These are phyloP conservation scores for Brassicogethes aeneus DNA, from an alignment of 2,888 invertebrate genomes.

Conservation along the genomic window DNA sequence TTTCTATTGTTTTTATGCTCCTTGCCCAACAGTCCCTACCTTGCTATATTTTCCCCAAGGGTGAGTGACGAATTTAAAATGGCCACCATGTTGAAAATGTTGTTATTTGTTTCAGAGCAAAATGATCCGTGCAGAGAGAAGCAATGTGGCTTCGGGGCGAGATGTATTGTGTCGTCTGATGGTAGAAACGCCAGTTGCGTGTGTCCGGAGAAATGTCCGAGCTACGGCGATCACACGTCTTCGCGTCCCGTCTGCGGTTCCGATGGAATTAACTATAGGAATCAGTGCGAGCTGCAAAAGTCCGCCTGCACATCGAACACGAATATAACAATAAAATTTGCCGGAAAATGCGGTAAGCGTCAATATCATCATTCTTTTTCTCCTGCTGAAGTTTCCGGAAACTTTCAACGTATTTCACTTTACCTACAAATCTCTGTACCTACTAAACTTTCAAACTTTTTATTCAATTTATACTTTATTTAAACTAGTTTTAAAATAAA, in stretches of 20 bases:
- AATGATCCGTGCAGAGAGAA: constrained; percentile 64
- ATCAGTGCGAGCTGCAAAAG: constrained; percentile 75
- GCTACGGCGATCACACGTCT: constrained; percentile 74
- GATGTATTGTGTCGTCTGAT: constrained; percentile 57
- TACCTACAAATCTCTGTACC: constrained; percentile 2
- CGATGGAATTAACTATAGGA: constrained; percentile 76
- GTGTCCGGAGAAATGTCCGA: constrained; percentile 70
- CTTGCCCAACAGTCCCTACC: constrained; percentile 15
- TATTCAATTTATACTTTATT: background rate
- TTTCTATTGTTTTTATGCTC: background rate
- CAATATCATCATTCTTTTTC: background rate
- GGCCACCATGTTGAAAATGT: background rate
- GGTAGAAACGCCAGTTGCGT: constrained; percentile 67
- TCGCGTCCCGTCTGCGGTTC: constrained; percentile 74
- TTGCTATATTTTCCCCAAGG: constrained; percentile 46
- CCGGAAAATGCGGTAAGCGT: constrained; percentile 78
- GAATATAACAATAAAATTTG: constrained; percentile 72
- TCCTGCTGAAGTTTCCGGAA: background rate
- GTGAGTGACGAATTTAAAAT: constrained; percentile 21
- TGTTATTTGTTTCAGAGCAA: constrained; percentile 45
- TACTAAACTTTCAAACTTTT: constrained; percentile 1
- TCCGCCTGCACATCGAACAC: constrained; percentile 66
- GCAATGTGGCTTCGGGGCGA: constrained; percentile 59
- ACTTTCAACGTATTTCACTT: constrained; percentile 2
- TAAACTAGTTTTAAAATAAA: background rate